Percentiles rank a stretch among this genome's conserved stretches.
These are phyloP conservation scores for Trachurus trachurus DNA, from an alignment of 2,797 vertebrate species.

Conservation along the genomic window DNA sequence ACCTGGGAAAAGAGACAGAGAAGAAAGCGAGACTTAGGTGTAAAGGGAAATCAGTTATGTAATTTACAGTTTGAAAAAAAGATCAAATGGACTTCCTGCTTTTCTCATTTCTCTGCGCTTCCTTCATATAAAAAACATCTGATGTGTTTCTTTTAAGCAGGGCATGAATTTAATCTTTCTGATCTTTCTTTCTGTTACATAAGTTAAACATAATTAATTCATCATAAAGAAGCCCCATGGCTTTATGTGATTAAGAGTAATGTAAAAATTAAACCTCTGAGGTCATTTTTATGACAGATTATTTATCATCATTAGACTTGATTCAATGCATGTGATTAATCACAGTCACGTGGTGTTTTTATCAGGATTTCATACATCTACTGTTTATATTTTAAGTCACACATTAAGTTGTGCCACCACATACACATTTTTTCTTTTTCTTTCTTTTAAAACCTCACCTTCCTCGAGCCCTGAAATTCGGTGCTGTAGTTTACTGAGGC, in stretches of 20 bases:
- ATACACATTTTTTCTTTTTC: not conserved
- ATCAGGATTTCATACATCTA: not conserved
- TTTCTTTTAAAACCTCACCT: slow-evolving; percentile 78
- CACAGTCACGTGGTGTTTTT: not conserved
- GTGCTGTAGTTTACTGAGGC: slow-evolving; percentile 90
- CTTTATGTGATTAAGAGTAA: slow-evolving; percentile 39
- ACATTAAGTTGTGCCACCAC: not conserved
- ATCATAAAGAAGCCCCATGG: slow-evolving; percentile 36
- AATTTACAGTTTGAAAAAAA: slow-evolving; percentile 13
- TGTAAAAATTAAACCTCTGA: slow-evolving; percentile 34
- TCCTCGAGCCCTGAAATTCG: slow-evolving; percentile 91
- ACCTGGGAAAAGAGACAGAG: slow-evolving; percentile 23
- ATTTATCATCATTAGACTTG: slow-evolving; percentile 21
- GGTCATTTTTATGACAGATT: slow-evolving; percentile 12
- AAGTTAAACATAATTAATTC: slow-evolving; percentile 60
- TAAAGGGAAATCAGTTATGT: not conserved
- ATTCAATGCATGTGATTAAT: slow-evolving; percentile 13
- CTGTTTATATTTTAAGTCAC: not conserved
- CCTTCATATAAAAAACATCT: slow-evolving; percentile 20
- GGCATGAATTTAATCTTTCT: slow-evolving; percentile 56
- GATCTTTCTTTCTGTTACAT: slow-evolving; percentile 46
- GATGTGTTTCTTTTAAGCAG: slow-evolving; percentile 21
- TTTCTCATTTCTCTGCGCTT: slow-evolving; percentile 11
- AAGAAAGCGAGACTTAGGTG: not conserved
- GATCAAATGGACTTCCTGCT: slow-evolving; percentile 33